These are phyloP conservation scores for Temnothorax nylanderi DNA, from an alignment of 1,140 invertebrate genomes.

Conservation along the genomic window DNA sequence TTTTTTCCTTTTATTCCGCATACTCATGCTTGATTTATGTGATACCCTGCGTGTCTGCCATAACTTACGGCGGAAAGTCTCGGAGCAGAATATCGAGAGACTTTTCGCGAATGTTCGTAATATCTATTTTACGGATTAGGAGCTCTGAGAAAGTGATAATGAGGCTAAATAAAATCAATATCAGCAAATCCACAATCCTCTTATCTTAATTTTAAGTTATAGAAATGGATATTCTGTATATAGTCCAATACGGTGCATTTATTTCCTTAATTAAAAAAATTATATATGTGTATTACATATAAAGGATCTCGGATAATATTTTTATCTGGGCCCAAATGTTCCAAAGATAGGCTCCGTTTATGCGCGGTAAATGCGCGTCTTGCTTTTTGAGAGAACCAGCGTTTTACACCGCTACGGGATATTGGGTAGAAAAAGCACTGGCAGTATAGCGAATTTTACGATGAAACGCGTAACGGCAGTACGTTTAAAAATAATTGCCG, in stretches of 20 bases:
- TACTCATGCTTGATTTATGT: constrained; percentile 61
- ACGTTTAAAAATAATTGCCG: constrained; percentile 56
- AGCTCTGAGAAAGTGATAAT: background rate
- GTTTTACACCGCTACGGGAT: constrained; percentile 16
- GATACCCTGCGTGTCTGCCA: background rate
- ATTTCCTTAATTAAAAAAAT: background rate
- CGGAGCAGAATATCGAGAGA: background rate
- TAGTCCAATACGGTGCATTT: background rate
- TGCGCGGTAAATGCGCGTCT: background rate
- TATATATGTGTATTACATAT: background rate
- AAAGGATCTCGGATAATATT: constrained; percentile 9
- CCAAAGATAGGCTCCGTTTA: constrained; percentile 23
- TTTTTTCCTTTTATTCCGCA: constrained; percentile 49
- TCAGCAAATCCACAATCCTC: background rate
- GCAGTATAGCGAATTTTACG: constrained; percentile 54
- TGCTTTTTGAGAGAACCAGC: constrained; percentile 1
- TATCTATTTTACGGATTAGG: background rate
- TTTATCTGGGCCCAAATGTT: background rate
- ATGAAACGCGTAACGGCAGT: constrained; percentile 36
- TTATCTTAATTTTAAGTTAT: background rate
- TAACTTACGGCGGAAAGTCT: constrained; percentile 30
- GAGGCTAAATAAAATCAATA: background rate
- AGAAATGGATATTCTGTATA: too few relatives aligned
- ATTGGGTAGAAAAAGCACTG: constrained; percentile 13
- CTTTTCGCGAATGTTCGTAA: constrained; percentile 7